Evolutionary conservation across 2,797 vertebrate genomes (phyloP).

Genomic region (Syngnathus rostellatus): DNA sequence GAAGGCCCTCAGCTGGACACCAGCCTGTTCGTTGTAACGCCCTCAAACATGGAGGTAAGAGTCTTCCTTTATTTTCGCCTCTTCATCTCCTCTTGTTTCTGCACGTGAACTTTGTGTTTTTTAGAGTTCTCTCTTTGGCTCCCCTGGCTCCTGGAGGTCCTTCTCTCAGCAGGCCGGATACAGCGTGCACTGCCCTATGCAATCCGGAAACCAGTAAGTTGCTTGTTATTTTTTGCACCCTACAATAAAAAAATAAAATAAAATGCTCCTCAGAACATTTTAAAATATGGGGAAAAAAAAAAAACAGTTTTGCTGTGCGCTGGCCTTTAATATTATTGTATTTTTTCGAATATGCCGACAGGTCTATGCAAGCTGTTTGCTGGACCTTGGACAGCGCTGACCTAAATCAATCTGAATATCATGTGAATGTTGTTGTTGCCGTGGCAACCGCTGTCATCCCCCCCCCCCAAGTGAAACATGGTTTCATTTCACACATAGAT

Average conservation of each 20-base stretch:
- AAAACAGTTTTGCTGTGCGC: no score
- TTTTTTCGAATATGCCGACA: not conserved
- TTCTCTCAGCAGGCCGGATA: conserved; percentile 62
- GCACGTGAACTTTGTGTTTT: not conserved
- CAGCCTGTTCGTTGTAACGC: conserved; percentile 56
- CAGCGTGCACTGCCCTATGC: conserved; percentile 69
- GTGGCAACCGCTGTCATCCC: not conserved
- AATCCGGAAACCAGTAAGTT: conserved; percentile 76
- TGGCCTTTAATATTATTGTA: no score
- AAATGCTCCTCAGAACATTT: not conserved
- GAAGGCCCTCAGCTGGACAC: conserved; percentile 68
- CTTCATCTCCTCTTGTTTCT: not conserved
- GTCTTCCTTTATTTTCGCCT: not conserved
- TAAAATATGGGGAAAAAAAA: no score
- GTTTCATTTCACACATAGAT: not conserved
- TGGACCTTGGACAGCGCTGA: not conserved
- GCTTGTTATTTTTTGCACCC: no score
- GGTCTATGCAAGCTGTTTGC: not conserved
- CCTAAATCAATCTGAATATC: not conserved
- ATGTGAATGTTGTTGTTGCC: not conserved
- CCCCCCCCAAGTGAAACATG: no score
- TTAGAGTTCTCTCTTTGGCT: conserved; percentile 62
- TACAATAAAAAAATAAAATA: no score
- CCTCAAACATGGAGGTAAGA: conserved; percentile 61
- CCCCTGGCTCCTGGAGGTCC: conserved; percentile 59